Evolutionary conservation across 2,797 vertebrate species (phyloP), one percentile per base, ranked within the genome.

Genomic region (Myotis vivesi): DNA sequence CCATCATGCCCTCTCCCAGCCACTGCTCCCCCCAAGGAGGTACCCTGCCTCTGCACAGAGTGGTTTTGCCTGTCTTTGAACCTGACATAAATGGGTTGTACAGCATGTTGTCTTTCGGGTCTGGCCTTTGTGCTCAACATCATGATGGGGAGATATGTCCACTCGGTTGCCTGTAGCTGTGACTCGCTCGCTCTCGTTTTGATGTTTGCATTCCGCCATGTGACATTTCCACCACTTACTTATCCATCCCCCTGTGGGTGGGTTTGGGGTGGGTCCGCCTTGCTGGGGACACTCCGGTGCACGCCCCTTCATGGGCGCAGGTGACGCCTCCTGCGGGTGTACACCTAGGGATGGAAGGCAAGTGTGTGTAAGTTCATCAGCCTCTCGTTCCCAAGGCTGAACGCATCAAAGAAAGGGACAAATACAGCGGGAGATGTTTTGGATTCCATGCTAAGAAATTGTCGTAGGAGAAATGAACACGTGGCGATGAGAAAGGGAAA

Each of bases 391-490:
- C 55, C 87, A 51, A 94, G 80, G 51, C 36, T 41, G 81, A 71
- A 36, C 20, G 10, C 38, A 77, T 76, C 36, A 77, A 88, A 87
- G 36, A 49, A 79, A 72, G 22, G 55, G 22, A 36, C 9, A 62
- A 38, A 68, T 1, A 33, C 73, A 57, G 55, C 55, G 10, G 25
- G 87, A 72, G 53, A 73, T 7, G 22, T 82, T 71, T 30, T 6
- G 30, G 62, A 62, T 83, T 80, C 41, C n/a, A 83, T 84, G 94
- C 73, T 84, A 95, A 22, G 87, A 94, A 95, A 95, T 5, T 33
- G 64, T 66, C 36, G 66, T 75, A 93, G 51, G 91, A 94, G 79
- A 95, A 83, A 46, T 81, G 92, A 72, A 69, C 25, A 83, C 88
- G 28, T 2, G 1, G 25, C 51, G 72, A 28, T 23, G 84, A 89